These are phyloP conservation scores for Sogatella furcifera DNA, from an alignment of 1,140 invertebrate genomes.

Conservation along the genomic window DNA sequence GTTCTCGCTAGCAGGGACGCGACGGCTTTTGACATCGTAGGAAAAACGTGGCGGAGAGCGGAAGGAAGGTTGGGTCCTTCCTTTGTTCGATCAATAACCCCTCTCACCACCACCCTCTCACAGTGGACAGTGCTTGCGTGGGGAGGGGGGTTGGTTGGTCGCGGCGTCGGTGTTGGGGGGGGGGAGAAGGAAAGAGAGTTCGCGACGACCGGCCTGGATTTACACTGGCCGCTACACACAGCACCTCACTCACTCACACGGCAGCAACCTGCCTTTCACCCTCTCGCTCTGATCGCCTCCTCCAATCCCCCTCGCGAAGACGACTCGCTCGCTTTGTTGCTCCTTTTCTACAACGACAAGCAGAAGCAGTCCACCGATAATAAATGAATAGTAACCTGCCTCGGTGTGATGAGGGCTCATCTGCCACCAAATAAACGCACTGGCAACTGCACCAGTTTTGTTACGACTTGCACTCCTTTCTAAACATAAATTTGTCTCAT, in stretches of 20 bases:
- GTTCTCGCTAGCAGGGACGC: neutral
- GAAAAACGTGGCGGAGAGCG: slow-evolving; percentile 10
- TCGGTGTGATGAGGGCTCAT: too few relatives aligned
- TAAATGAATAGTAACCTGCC: too few relatives aligned
- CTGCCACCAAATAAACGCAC: too few relatives aligned
- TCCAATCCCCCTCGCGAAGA: neutral
- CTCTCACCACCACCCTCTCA: slow-evolving; percentile 11
- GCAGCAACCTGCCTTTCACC: neutral
- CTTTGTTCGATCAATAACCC: slow-evolving; percentile 17
- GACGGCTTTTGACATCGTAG: slow-evolving; percentile 9
- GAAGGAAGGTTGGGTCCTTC: slow-evolving; percentile 16
- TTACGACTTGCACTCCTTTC: too few relatives aligned
- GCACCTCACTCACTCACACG: slow-evolving; percentile 6
- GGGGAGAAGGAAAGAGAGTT: slow-evolving; percentile 7
- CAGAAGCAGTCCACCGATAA: too few relatives aligned
- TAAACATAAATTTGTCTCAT: too few relatives aligned
- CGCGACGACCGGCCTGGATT: slow-evolving; percentile 8
- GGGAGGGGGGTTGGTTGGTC: neutral
- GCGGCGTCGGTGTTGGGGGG: neutral
- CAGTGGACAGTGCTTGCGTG: slow-evolving; percentile 17
- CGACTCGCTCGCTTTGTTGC: neutral
- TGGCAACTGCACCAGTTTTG: too few relatives aligned
- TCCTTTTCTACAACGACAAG: too few relatives aligned
- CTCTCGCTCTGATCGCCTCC: neutral
- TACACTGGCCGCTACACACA: slow-evolving; percentile 2